These are phyloP conservation scores for Tolypeutes matacus DNA, from an alignment of 2,797 vertebrate species.

Conservation along the genomic window DNA sequence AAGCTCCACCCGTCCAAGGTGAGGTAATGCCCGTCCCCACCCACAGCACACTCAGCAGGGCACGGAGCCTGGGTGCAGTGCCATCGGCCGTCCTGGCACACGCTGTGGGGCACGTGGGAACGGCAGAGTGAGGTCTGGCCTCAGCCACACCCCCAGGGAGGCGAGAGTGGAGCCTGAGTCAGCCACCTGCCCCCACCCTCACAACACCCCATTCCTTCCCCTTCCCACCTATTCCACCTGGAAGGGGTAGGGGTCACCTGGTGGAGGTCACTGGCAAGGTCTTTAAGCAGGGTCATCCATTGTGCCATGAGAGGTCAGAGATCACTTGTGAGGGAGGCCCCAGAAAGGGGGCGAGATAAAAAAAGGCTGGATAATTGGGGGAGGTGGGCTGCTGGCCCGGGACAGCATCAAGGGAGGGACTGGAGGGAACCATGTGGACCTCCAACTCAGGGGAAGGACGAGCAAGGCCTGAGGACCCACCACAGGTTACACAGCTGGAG, in stretches of 20 bases:
- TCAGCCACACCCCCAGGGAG: background rate
- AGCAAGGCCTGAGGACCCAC: constrained; percentile 81
- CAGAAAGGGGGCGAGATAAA: background rate
- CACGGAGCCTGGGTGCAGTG: constrained; percentile 91
- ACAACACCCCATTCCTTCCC: no score
- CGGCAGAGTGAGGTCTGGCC: no score
- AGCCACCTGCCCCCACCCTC: no score
- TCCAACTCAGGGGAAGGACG: background rate
- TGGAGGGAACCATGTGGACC: background rate
- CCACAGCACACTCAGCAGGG: constrained; percentile 91
- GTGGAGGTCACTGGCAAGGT: background rate
- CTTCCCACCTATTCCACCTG: background rate
- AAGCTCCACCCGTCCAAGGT: constrained; percentile 95
- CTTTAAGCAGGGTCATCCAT: background rate
- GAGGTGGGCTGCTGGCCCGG: background rate
- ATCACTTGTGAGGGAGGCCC: background rate
- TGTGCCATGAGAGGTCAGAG: background rate
- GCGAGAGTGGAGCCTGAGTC: background rate
- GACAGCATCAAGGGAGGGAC: background rate
- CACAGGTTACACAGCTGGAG: constrained; percentile 94
- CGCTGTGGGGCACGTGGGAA: constrained; percentile 83
- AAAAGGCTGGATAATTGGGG: background rate
- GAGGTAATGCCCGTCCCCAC: constrained; percentile 90
- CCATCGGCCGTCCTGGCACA: constrained; percentile 92
- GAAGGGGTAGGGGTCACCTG: background rate